These are phyloP conservation scores for Heliconius hewitsoni DNA, from an alignment of 1,140 invertebrate genomes.

Conservation along the genomic window DNA sequence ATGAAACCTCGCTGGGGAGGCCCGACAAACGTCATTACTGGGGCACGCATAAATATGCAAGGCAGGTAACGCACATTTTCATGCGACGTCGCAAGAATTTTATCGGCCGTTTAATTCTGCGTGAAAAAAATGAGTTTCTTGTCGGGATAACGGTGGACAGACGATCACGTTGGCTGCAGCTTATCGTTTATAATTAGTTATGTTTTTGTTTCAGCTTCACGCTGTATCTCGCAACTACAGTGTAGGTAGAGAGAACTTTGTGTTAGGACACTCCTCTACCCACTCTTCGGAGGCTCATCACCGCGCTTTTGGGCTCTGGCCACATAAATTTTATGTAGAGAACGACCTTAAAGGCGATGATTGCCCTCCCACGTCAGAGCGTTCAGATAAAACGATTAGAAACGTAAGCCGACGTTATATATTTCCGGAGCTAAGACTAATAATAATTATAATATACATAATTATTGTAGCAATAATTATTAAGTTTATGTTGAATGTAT, in stretches of 20 bases:
- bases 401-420: conserved; percentile 10
- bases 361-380: not conserved
- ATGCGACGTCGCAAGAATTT: conserved; percentile 80
- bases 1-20: conserved; percentile 71
- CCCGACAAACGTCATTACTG: conserved; percentile 79
- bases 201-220: too few species aligned
- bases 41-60: conserved; percentile 80
- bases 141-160: conserved; percentile 68
- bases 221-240: too few species aligned
- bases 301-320: too few species aligned
- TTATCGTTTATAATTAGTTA: not conserved
- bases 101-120: conserved; percentile 80
- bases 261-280: too few species aligned
- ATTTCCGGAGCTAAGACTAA: not conserved
- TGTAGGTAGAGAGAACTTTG: too few species aligned
- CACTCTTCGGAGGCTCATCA: too few species aligned
- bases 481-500: not conserved
- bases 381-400: conserved; percentile 11
- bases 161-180: conserved; percentile 58
- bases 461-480: not conserved
- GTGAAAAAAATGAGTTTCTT: conserved; percentile 74
- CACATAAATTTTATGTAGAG: not conserved
- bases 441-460: not conserved
- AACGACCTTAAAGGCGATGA: conserved; percentile 13
- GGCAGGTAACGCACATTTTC: conserved; percentile 81